Percentiles rank a stretch among this genome's conserved stretches.
Evolutionary conservation across 2,113 vertebrate genomes (phyloP).

Genomic region (Urocitellus parryii): DNA sequence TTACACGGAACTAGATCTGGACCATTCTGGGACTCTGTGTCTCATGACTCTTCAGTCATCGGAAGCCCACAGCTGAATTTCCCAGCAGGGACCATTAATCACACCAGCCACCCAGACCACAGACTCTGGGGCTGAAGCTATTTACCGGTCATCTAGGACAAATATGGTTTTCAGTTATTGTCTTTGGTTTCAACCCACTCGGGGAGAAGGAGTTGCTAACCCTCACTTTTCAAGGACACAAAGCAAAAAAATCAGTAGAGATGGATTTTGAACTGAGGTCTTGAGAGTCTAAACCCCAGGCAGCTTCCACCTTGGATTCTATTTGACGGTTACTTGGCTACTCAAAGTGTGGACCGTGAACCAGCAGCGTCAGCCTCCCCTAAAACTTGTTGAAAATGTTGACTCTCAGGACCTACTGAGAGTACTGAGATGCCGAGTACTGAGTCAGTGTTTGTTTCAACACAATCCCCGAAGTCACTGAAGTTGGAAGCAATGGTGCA

Average conservation of each 20-base stretch:
- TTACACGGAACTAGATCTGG: background rate
- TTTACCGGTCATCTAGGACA: background rate
- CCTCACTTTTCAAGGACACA: background rate
- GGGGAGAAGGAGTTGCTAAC: background rate
- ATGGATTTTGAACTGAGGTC: background rate
- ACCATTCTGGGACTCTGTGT: background rate
- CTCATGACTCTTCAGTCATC: background rate
- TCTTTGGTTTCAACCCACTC: background rate
- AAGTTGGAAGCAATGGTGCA: background rate
- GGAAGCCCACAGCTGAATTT: conserved; percentile 2
- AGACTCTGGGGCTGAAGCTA: background rate
- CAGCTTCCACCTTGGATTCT: background rate
- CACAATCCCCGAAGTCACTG: background rate
- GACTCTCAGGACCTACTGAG: background rate
- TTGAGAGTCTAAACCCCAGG: background rate
- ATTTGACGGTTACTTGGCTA: background rate
- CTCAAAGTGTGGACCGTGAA: background rate
- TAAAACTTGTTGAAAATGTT: background rate
- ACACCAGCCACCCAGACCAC: background rate
- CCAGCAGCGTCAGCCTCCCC: background rate
- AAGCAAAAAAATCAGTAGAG: too few relatives aligned
- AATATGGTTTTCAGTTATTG: background rate
- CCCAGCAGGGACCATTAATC: conserved; percentile 43
- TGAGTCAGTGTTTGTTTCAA: background rate
- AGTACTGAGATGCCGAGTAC: too few relatives aligned